Conservation (phyloP, 1,140 invertebrate species). For the Drosophila parvula region DNA sequence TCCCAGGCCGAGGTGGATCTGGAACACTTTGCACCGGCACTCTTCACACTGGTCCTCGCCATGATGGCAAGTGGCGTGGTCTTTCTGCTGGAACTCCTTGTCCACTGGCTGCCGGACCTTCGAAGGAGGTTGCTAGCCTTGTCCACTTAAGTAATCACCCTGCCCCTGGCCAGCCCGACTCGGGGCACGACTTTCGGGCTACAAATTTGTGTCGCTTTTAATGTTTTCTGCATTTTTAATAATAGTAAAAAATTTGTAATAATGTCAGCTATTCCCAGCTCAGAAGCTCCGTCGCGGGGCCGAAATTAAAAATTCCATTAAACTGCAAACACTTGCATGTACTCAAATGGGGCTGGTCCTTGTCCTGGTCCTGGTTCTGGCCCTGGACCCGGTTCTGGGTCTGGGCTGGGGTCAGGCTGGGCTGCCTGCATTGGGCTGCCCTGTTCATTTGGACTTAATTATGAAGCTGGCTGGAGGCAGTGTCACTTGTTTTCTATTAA, state of each 20-base stretch:
- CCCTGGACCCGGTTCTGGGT: not conserved
- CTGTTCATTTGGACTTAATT: constrained; percentile 68
- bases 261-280: constrained; percentile 54
- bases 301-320: constrained; percentile 78
- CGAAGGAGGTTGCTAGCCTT: constrained; percentile 11
- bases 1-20: constrained; percentile 69
- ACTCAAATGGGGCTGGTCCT: constrained; percentile 2
- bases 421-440: constrained; percentile 15
- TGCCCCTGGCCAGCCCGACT: not conserved
- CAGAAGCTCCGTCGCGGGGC: constrained; percentile 26
- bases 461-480: constrained; percentile 43
- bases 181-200: constrained; percentile 38
- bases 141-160: constrained; percentile 49
- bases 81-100: constrained; percentile 60
- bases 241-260: constrained; percentile 65
- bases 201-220: constrained; percentile 50
- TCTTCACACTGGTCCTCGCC: constrained; percentile 54
- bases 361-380: not conserved
- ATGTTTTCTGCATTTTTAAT: constrained; percentile 66
- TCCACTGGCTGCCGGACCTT: constrained; percentile 32
- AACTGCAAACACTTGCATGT: constrained; percentile 71
- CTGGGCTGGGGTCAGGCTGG: constrained; percentile 27
- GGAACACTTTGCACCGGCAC: constrained; percentile 70
- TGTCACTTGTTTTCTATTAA: constrained; percentile 66
- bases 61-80: constrained; percentile 58